Evolutionary conservation across 2,797 vertebrate genomes (phyloP), one percentile per base, ranked within the genome.

Genomic region (Sebastes miniatus): DNA sequence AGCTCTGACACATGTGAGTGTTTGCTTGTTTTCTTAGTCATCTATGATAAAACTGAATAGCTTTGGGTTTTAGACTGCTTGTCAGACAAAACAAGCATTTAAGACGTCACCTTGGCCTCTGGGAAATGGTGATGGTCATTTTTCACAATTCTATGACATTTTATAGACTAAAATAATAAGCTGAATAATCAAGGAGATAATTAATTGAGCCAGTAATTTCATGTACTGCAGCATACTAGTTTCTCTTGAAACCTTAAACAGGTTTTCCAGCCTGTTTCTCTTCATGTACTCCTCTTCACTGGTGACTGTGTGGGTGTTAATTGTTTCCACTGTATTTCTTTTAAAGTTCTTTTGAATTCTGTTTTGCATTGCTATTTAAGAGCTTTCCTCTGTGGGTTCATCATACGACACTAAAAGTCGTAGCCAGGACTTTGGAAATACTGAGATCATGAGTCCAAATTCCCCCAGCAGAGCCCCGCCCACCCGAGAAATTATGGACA

Each of bases 291-390:
- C 57, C 24, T 54, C 47, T 68, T 10, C 8, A 76, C 64, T 62
- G 14, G 27, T 22, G 50, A 2, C 32, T 66, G 61, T 59, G 58
- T 87, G 75, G 71, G 57, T 43, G 73, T 80, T 56, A 13, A 27
- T 27, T 52, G 52, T 47, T 83, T 80, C 74, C 47, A 64, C 71
- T 59, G 39, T 29, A 7, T 16, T 34, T 29, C 9, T 29, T 64
- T 24, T 66, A 25, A 65, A 64, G 36, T 20, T 47, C 3, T 43
- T 65, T 4, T 12, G 12, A 29, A 57, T 69, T 59, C 3, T 64
- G 6, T 24, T 32, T 39, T 39, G 4, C n/a, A 39, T 69, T n/a
- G 34, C 11, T 64, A 36, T 79, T 72, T 24, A 75, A 47, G 10
- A 29, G 29, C 2, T 25, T 62, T 71, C 66, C 52, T 13, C 25